Conservation (phyloP, 2,888 invertebrate genomes). For the Drosophila mimetica region DNA sequence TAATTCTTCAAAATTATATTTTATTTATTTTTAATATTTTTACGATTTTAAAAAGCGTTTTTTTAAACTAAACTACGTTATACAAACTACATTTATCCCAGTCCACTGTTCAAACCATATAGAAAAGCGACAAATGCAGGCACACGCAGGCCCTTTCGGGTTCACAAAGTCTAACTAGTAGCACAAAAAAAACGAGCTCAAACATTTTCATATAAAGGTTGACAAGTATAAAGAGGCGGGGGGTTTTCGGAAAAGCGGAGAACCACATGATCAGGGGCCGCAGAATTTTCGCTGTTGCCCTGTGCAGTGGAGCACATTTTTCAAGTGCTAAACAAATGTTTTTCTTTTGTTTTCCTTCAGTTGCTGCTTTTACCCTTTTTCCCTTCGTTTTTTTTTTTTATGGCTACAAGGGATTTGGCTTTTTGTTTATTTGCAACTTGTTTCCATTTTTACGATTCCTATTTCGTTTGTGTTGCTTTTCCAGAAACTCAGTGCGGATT, state of each 20-base stretch:
- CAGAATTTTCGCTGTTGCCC: conserved; percentile 24
- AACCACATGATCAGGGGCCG: conserved; percentile 37
- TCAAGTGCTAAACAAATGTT: conserved; percentile 59
- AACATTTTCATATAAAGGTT: conserved; percentile 47
- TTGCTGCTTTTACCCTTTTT: conserved; percentile 16
- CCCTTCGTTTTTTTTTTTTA: neutral
- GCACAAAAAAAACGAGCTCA: conserved; percentile 13
- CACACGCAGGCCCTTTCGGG: conserved; percentile 29
- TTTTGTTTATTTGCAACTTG: conserved; percentile 35
- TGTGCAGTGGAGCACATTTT: conserved; percentile 53
- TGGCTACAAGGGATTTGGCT: conserved; percentile 31
- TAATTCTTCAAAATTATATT: too few relatives aligned
- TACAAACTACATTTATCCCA: neutral
- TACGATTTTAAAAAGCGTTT: too few relatives aligned
- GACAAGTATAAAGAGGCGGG: conserved; percentile 31
- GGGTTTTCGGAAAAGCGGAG: conserved; percentile 3
- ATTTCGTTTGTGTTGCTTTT: conserved; percentile 11
- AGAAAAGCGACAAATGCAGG: conserved; percentile 26
- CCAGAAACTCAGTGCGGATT: conserved; percentile 4
- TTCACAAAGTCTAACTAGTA: conserved; percentile 29
- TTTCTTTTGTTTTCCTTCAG: conserved; percentile 45
- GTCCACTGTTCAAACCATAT: conserved; percentile 19
- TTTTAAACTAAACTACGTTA: too few relatives aligned
- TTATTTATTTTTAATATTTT: too few relatives aligned
- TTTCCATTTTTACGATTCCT: conserved; percentile 39